A percentile compares a stretch with the other conserved stretches of the same genome.
Evolutionary conservation across 2,797 vertebrate genomes (phyloP).

Genomic region (Notoglanidium macrostoma): DNA sequence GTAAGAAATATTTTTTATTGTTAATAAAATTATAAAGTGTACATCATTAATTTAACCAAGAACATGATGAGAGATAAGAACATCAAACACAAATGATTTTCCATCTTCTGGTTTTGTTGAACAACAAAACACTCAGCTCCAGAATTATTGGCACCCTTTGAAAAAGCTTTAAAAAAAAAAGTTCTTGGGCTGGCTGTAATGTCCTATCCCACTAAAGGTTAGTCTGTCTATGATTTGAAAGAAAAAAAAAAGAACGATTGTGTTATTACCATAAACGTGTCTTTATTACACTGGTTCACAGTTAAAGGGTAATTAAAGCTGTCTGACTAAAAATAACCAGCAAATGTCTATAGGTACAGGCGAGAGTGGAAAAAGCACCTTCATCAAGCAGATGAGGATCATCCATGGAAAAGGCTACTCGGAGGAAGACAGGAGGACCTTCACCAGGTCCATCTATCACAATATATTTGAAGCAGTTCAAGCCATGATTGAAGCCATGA

Average conservation of each 20-base stretch:
- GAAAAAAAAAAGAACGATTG: not conserved
- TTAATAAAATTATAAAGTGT: not conserved
- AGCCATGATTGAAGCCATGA: constrained; percentile 81
- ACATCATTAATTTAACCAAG: not conserved
- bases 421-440: constrained; percentile 78
- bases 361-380: constrained; percentile 92
- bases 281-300: not conserved
- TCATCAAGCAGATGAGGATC: constrained; percentile 96
- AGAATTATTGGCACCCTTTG: not conserved
- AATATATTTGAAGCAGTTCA: constrained; percentile 84
- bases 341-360: constrained; percentile 78
- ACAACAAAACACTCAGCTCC: not conserved
- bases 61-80: no score
- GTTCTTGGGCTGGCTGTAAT: not conserved
- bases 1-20: not conserved
- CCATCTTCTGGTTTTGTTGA: not conserved
- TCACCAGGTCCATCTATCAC: constrained; percentile 81
- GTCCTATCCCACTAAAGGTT: not conserved
- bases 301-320: not conserved
- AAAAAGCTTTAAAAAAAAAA: no score
- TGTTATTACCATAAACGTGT: not conserved
- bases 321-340: not conserved
- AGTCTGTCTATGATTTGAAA: not conserved
- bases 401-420: constrained; percentile 86
- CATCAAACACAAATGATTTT: no score